phyloP scores from a whole-genome alignment of 2,797 vertebrate genomes.

The Balearica regulorum region DNA sequence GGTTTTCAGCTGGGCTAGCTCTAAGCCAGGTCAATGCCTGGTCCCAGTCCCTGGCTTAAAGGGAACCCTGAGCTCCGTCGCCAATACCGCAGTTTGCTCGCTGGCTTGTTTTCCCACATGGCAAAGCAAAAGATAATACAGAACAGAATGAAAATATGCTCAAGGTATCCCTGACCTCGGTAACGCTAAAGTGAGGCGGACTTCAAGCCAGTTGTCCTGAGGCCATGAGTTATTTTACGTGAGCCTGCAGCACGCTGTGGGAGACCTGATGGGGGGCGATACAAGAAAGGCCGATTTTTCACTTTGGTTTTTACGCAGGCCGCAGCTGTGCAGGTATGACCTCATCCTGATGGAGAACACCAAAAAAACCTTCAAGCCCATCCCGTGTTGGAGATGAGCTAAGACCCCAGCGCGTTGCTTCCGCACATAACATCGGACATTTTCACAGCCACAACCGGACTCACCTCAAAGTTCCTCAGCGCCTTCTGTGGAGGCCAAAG shows the following conservation, averaged over 20 bases:
- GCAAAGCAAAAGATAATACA: not conserved
- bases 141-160: not conserved
- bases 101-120: not conserved
- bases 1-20: not conserved
- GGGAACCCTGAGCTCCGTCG: not conserved
- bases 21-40: not conserved
- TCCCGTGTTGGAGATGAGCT: slow-evolving; percentile 52
- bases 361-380: slow-evolving; percentile 57
- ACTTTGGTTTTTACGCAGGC: slow-evolving; percentile 33
- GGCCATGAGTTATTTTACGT: accelerated
- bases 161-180: not conserved
- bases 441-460: not conserved
- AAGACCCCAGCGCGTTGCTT: accelerated
- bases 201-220: not conserved
- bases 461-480: accelerated
- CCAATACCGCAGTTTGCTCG: not conserved
- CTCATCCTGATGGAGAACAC: slow-evolving; percentile 69
- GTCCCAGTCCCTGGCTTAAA: too few species aligned
- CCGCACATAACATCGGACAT: accelerated
- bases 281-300: accelerated
- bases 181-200: not conserved
- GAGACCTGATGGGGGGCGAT: not conserved
- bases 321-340: slow-evolving; percentile 75
- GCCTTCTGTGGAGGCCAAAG: not conserved
- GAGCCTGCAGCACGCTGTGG: accelerated